A percentile compares a stretch with the other conserved stretches of the same genome.
phyloP scores from a whole-genome alignment of 2,797 vertebrate species.

The Ispidina lecontei region DNA sequence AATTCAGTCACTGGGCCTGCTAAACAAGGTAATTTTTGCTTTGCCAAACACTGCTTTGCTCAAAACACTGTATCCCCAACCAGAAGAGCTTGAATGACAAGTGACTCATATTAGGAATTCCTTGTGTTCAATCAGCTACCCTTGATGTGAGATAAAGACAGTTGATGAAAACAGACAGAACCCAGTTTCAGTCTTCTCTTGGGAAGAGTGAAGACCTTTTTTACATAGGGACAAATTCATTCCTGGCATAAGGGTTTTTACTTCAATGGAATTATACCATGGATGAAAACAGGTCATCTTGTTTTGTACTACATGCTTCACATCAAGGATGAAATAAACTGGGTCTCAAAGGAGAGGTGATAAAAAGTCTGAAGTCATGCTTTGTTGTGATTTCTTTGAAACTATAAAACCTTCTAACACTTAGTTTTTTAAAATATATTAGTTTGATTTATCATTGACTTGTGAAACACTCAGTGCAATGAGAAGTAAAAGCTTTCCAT shows the following conservation, averaged over 20 bases:
- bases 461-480: background rate
- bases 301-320: conserved; percentile 49
- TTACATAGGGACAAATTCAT: conserved; percentile 29
- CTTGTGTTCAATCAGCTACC: conserved; percentile 57
- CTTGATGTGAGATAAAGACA: conserved; percentile 63
- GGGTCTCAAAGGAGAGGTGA: conserved; percentile 48
- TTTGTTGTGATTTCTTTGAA: conserved; percentile 32
- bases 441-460: conserved; percentile 49
- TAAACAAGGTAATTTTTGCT: background rate
- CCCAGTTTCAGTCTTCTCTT: conserved; percentile 14
- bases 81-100: conserved; percentile 51
- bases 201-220: conserved; percentile 41
- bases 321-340: conserved; percentile 36
- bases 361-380: conserved; percentile 22
- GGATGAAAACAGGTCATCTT: conserved; percentile 66
- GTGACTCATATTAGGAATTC: conserved; percentile 62
- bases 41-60: background rate
- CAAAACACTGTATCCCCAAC: background rate
- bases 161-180: conserved; percentile 59
- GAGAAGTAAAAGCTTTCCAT: background rate
- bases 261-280: background rate
- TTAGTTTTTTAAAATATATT: conserved; percentile 36
- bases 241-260: background rate
- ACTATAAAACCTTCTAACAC: background rate
- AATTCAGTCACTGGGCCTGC: background rate